These are phyloP conservation scores for Diplodus puntazzo DNA, from an alignment of 2,797 vertebrate species.

Conservation along the genomic window DNA sequence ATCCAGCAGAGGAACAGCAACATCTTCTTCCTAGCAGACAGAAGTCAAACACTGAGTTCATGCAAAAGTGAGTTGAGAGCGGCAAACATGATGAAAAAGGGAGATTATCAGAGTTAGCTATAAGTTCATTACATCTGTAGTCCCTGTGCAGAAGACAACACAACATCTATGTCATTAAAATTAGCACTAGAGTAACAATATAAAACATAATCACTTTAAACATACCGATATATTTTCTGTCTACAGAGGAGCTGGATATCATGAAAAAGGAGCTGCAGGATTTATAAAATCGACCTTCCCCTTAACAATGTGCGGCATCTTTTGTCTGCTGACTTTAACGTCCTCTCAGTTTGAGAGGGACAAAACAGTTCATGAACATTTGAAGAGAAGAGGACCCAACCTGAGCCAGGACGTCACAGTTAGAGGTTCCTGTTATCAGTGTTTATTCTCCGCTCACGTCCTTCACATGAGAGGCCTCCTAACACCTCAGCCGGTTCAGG, in stretches of 20 bases:
- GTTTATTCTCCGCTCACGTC: slow-evolving; percentile 92
- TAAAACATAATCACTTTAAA: background rate
- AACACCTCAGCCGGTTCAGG: slow-evolving; percentile 91
- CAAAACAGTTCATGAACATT: slow-evolving; percentile 69
- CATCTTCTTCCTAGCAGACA: slow-evolving; percentile 93
- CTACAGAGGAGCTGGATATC: slow-evolving; percentile 89
- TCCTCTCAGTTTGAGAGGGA: slow-evolving; percentile 52
- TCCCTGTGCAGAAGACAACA: too few species aligned
- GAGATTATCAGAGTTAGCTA: too few species aligned
- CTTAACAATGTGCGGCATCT: slow-evolving; percentile 93
- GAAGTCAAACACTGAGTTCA: slow-evolving; percentile 86
- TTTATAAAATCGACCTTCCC: slow-evolving; percentile 78
- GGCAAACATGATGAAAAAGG: too few species aligned
- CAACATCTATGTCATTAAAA: too few species aligned
- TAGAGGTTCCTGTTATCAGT: slow-evolving; percentile 71
- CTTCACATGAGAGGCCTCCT: slow-evolving; percentile 91
- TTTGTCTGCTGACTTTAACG: slow-evolving; percentile 86
- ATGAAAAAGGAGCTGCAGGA: slow-evolving; percentile 91
- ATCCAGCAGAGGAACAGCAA: slow-evolving; percentile 95
- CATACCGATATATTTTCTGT: slow-evolving; percentile 12
- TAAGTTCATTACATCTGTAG: too few species aligned
- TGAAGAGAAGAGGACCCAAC: slow-evolving; percentile 89
- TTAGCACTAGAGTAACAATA: too few species aligned
- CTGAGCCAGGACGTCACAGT: slow-evolving; percentile 80
- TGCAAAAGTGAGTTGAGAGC: slow-evolving; percentile 89